Base-by-base conservation (phyloP, 2,888 invertebrate genomes). In the Drosophila antonietae region DNA sequence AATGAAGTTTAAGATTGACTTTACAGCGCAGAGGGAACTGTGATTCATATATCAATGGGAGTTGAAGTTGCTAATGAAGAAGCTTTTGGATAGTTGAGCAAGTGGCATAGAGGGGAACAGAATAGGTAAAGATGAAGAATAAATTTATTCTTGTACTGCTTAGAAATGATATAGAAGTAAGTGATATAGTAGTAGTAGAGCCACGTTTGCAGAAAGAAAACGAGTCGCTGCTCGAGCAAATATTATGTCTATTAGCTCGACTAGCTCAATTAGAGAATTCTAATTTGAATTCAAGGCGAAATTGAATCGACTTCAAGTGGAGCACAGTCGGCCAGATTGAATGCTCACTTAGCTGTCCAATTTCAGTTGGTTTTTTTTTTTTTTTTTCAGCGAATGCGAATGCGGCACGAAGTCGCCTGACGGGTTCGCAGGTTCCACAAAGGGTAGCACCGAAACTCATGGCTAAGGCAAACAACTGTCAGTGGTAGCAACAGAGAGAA, bases 401-500 rank as follows among this genome's bases (percentile, higher is more conserved):
- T 61, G 78, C 60, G 75, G 81, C 88, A 83, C 75, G 68, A 75
- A 75, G 46, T 61, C 18, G 52, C 59, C 63, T 62, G 68, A 68
- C 71, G 41, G 59, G 47, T 51, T 55, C 37, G 66, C 55, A 68
- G 41, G 69, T 55, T 9, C 46, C 49, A 49, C 61, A 63, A 81
- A 88, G 83, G 85, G 88, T 83, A 78, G 83, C 72, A 73, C 37
- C 23, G 14, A 33, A 18, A 12, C 51, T 14, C 51, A 18, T 33
- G 69, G 60, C 51, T 61, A 79, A 84, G 80, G 77, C 67, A 83
- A 88, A 88, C 85, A 83, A 83, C 88, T 77, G 83, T 67, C 85
- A 75, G 31, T 52, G 51, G 15, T 15, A 14, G 18, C 1, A 5
- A 12, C 1, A 18, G 18, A 49, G 31, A 12, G 6, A 18, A 18